Evolutionary conservation across 2,888 invertebrate species (phyloP), one percentile per base, ranked within the genome.

Genomic region (Parnassius apollo): DNA sequence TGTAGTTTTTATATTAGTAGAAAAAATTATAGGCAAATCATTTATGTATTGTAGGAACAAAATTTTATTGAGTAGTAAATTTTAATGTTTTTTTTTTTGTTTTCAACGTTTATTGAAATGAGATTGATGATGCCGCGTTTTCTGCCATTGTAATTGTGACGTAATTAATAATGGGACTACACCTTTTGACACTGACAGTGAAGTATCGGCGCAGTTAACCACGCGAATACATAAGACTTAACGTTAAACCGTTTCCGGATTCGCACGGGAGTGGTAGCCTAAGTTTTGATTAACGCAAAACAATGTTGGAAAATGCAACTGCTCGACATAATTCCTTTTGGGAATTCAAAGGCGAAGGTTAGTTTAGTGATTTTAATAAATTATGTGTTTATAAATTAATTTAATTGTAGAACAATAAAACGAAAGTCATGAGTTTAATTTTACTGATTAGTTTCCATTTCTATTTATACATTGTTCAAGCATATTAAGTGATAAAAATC

Each of bases 271-370:
- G 18, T 22, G 54, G 54, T 59, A 11, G 18, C 4, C 42, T 53
- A n/a, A n/a, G 13, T 11, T 12, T 13, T 35, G 18, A 11, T 2
- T 57, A 42, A 46, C 35, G 9, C 9, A 48, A 22, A 42, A 51
- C 2, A 2, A 61, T 57, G 52, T 0, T 42, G 18, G 10, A 46
- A 10, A 57, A 61, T 12, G 13, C n/a, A 2, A 61, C 57, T 3
- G 9, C 9, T 9, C 49, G 52, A 50, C 42, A 57, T n/a, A 13
- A 61, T 7, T 70, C 74, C 1, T 70, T 77, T 57, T 79, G 77
- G 79, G 72, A 77, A 50, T 76, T 77, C 35, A 76, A 75, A 65
- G 79, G 78, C 22, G 65, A 72, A 61, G 71, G 80, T 78, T 68
- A 69, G 71, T 25, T 42, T 53, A 12, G 13, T 13, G 12, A 12